phyloP scores from a whole-genome alignment of 2,888 invertebrate genomes.

The Lasioglossum zephyrum region DNA sequence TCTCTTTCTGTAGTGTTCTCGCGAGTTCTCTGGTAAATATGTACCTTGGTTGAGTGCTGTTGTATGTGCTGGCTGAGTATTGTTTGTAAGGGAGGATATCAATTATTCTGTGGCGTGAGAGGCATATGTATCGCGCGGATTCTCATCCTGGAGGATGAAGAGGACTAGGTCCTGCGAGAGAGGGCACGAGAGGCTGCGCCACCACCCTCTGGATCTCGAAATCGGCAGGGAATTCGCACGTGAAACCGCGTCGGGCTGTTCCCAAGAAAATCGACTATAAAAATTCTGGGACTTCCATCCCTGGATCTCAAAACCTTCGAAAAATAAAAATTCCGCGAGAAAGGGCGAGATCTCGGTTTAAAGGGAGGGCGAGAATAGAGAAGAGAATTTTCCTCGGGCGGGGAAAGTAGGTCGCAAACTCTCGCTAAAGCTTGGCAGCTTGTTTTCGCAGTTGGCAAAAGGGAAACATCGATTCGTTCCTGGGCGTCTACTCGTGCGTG shows the following conservation, averaged over 20 bases:
- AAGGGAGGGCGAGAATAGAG: neutral
- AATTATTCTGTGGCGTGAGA: constrained; percentile 29
- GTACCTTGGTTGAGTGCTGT: constrained; percentile 84
- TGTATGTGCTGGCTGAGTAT: constrained; percentile 85
- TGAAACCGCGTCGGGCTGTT: neutral
- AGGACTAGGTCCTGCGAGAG: constrained; percentile 31
- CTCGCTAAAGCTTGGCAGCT: neutral
- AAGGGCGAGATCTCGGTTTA: neutral
- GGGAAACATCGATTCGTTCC: constrained; percentile 20
- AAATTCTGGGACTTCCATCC: neutral
- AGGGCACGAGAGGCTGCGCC: constrained; percentile 30
- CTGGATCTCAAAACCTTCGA: neutral
- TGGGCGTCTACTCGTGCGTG: no score
- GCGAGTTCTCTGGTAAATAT: constrained; percentile 72
- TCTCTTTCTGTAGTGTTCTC: constrained; percentile 42
- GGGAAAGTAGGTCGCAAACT: constrained; percentile 30
- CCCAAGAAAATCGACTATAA: neutral
- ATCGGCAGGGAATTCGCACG: neutral
- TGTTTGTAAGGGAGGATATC: constrained; percentile 69
- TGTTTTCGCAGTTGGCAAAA: constrained; percentile 17
- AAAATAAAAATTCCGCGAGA: neutral
- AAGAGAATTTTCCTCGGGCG: neutral
- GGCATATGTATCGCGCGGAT: constrained; percentile 19
- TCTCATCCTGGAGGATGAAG: constrained; percentile 10
- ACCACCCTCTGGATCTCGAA: constrained; percentile 27